Base-by-base conservation (phyloP, 2,888 invertebrate species). In the Ormyrus labotus region DNA sequence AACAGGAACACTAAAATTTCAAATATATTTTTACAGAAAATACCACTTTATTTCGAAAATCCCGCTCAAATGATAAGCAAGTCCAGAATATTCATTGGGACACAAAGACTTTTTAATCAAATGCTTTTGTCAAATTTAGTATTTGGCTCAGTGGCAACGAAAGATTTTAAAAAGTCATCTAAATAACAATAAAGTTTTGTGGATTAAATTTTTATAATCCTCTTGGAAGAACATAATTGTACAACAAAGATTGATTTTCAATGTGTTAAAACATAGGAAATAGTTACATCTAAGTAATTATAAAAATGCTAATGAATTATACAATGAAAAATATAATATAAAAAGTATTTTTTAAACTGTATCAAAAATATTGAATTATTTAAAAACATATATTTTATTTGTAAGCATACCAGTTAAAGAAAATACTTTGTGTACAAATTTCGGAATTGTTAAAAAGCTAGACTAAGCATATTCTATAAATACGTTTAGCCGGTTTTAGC, bases 261-360 rank as follows among this genome's bases (percentile, higher is more conserved):
- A 69, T 63, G 34, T 48, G 53, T 57, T 34, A 13, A 63, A 61
- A 69, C 50, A 79, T 57, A 19, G 73, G 10, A 34, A 34, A 13
- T 69, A 45, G 6, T 69, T 19, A 34, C 34, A 63, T 72, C 19
- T 34, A 79, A 79, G 57, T 68, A 10, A 48, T 70, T 70, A 45
- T 70, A 75, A 60, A 80, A 65, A 78, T 67, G 63, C 48, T 2
- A 19, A 55, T 19, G 53, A 50, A 64, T 67, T 61, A 67, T 72
- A 45, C 53, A 69, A 67, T 63, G 13, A 69, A 68, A 69, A 68
- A 69, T 57, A 63, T 63, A 74, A 19, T 67, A 48, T 68, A 71
- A 68, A 78, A 53, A 77, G 60, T 80, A 80, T 80, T 76, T 80
- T 80, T 76, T 63, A 57, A 55, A 34, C 71, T 75, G 53, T 71